Base-by-base conservation (phyloP, 2,888 invertebrate species). In the Archaeoteleia sp. region DNA sequence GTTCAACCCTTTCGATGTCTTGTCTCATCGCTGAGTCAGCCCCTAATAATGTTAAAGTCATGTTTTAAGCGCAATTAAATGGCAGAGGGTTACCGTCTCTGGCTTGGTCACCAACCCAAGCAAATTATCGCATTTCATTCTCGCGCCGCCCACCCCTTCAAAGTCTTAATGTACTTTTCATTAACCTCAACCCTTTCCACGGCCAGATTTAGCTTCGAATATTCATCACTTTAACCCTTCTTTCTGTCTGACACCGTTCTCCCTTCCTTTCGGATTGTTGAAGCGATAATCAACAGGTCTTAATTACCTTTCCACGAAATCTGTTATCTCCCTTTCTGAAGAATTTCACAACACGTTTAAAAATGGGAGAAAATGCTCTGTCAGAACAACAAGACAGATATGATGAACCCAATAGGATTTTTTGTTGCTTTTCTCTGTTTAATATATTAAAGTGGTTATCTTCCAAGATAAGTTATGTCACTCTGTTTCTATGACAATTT, bases 61-160 rank as follows among this genome's bases (percentile, higher is more conserved):
- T 83, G 83, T 83, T 83, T 83, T 81, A 83, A 79, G 82, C 78
- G 79, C 83, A 83, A 83, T 83, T 83, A 83, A 82, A 83, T 82
- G 79, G 81, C 78, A 76, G 80, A 82, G 82, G 82, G 80, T 79
- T 74, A 76, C 62, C 73, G 75, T 77, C 77, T 74, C 73, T 71
- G 46, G 63, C 72, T 73, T 70, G 73, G 67, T 70, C 76, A 71
- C 78, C 82, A 81, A 80, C 82, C 81, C 81, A 82, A 81, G 78
- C 79, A 83, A 83, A 83, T 83, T 82, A 83, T 82, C 83, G 81
- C 78, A 74, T 82, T 82, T 82, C 80, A 82, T 78, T 77, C 79
- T 67, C 63, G 43, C 68, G 51, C 68, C 71, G 67, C 63, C 57
- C 48, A 30, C 58, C 57, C 67, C 67, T 49, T 12, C 43, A 37